Percentiles rank a stretch among this genome's conserved stretches.
Evolutionary conservation across 2,113 vertebrate species (phyloP).

Genomic region (Dipodomys stephensi): DNA sequence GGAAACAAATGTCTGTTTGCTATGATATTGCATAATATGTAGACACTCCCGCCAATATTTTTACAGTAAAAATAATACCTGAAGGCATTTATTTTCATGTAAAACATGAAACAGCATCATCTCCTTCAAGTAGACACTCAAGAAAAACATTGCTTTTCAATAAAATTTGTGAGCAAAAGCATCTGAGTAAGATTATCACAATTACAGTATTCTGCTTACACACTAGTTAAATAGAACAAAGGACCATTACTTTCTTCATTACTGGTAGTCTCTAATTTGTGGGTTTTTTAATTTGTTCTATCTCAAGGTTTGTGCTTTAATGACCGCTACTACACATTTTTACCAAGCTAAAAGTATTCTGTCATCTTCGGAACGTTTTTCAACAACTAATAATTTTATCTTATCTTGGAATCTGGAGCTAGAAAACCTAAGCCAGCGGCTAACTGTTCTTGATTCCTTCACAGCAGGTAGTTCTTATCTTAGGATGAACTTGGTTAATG

Average conservation of each 20-base stretch:
- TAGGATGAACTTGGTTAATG: neutral
- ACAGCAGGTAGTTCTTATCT: neutral
- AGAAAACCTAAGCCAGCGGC: neutral
- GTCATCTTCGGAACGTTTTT: conserved; percentile 30
- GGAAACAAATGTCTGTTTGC: neutral
- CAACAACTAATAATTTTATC: neutral
- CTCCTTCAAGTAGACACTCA: neutral
- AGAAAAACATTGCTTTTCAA: conserved; percentile 13
- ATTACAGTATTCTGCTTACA: conserved; percentile 25
- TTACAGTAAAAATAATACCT: neutral
- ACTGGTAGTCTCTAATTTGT: neutral
- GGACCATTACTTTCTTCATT: neutral
- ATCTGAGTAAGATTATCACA: neutral
- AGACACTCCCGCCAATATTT: neutral
- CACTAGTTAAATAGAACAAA: neutral
- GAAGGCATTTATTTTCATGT: neutral
- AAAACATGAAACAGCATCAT: neutral
- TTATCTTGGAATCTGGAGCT: conserved; percentile 1
- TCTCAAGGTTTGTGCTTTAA: neutral
- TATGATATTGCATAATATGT: neutral
- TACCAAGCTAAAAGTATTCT: conserved; percentile 12
- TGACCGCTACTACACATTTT: conserved; percentile 36
- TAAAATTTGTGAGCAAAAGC: neutral
- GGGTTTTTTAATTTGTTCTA: neutral
- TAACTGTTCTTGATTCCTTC: conserved; percentile 11